Conservation (phyloP, 2,113 vertebrate species). For the Cynocephalus volans region DNA sequence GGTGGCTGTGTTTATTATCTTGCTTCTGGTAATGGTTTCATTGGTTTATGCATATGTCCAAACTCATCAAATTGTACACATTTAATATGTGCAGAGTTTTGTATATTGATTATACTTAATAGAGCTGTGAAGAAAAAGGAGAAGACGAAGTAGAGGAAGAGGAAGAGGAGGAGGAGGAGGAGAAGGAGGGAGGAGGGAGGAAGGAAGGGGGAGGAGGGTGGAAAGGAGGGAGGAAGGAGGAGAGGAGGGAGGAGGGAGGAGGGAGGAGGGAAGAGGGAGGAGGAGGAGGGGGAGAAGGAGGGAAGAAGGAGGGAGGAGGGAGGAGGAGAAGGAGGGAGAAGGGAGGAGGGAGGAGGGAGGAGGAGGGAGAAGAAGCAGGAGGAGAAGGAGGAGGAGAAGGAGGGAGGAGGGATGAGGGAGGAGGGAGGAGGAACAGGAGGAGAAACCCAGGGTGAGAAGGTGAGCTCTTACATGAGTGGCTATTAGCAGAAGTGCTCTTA, state of each 20-base stretch:
- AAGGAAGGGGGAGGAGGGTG: background rate
- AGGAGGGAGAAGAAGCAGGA: background rate
- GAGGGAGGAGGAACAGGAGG: background rate
- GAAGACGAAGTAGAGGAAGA: background rate
- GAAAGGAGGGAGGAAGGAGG: background rate
- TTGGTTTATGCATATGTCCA: background rate
- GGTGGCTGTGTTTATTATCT: background rate
- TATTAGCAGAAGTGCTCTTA: background rate
- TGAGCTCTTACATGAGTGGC: background rate
- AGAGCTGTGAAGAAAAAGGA: background rate
- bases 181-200: background rate
- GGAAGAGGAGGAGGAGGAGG: background rate
- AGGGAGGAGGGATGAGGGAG: background rate
- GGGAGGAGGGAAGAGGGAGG: background rate
- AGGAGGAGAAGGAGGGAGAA: background rate
- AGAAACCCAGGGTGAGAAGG: background rate
- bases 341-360: background rate
- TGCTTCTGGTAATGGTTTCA: background rate
- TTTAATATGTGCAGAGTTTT: background rate
- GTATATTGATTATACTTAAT: background rate
- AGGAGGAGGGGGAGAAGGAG: too few relatives aligned
- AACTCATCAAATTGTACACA: background rate
- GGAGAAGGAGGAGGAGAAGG: too few relatives aligned
- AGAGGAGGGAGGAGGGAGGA: too few relatives aligned
- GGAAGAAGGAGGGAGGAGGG: background rate